A percentile compares a stretch with the other conserved stretches of the same genome.
These are phyloP conservation scores for Polyommatus icarus DNA, from an alignment of 2,888 invertebrate genomes.

Conservation along the genomic window DNA sequence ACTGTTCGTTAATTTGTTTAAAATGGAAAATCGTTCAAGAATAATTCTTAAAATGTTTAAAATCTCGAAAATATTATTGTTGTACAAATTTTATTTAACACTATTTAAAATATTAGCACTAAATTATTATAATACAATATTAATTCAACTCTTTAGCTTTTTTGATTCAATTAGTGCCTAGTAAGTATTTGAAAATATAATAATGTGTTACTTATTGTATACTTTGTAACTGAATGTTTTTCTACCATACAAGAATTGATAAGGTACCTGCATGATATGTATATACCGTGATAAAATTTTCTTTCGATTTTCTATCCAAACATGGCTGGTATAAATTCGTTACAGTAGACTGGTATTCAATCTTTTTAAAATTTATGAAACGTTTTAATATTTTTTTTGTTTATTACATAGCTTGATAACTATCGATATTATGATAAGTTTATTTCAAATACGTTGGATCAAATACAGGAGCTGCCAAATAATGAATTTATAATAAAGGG, in stretches of 20 bases:
- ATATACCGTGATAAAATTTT: neutral
- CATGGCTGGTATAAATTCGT: slow-evolving; percentile 2
- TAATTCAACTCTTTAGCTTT: neutral
- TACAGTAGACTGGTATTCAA: neutral
- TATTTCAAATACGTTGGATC: too few species aligned
- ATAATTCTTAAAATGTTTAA: neutral
- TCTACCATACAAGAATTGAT: neutral
- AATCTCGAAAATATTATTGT: neutral
- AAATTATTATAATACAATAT: neutral
- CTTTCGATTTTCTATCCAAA: neutral
- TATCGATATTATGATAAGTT: too few species aligned
- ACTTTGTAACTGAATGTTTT: neutral
- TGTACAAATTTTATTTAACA: too few species aligned
- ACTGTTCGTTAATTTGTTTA: neutral
- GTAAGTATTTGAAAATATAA: too few species aligned
- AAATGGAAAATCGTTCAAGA: neutral
- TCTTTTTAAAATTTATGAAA: neutral
- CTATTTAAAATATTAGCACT: neutral
- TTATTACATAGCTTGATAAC: neutral
- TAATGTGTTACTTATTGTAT: too few species aligned
- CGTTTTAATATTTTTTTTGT: neutral
- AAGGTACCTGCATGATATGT: neutral
- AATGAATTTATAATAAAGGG: too few species aligned
- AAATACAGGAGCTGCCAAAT: too few species aligned
- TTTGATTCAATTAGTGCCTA: neutral